phyloP scores from a whole-genome alignment of 2,113 vertebrate species.

The Perognathus longimembris region DNA sequence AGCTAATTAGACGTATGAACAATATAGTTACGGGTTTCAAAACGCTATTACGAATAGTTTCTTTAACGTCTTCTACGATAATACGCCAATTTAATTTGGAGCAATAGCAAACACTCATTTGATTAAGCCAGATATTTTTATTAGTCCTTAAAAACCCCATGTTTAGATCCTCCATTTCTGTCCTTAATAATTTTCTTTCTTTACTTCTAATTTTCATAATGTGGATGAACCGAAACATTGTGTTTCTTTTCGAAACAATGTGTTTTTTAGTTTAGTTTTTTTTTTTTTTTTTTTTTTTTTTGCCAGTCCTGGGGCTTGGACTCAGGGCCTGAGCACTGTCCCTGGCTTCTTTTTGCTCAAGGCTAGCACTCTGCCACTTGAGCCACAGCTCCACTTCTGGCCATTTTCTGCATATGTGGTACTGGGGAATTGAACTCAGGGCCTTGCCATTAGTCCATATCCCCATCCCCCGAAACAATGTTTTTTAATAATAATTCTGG shows the following conservation, averaged over 20 bases:
- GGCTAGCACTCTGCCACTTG: too few relatives aligned
- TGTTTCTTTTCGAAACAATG: too few relatives aligned
- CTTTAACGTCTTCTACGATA: neutral
- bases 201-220: neutral
- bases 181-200: neutral
- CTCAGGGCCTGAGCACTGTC: too few relatives aligned
- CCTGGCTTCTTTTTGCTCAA: too few relatives aligned
- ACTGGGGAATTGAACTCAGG: too few relatives aligned
- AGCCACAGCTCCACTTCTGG: too few relatives aligned
- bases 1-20: neutral
- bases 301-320: too few relatives aligned
- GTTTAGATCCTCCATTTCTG: neutral
- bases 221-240: neutral
- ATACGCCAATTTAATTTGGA: neutral
- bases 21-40: neutral
- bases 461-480: too few relatives aligned
- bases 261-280: too few relatives aligned
- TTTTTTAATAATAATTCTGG: neutral
- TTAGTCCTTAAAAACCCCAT: neutral
- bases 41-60: neutral
- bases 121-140: neutral
- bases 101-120: neutral
- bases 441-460: too few relatives aligned
- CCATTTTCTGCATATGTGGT: too few relatives aligned
- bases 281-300: too few relatives aligned